These are phyloP conservation scores for Prosapia bicincta DNA, from an alignment of 2,888 invertebrate genomes.

Conservation along the genomic window DNA sequence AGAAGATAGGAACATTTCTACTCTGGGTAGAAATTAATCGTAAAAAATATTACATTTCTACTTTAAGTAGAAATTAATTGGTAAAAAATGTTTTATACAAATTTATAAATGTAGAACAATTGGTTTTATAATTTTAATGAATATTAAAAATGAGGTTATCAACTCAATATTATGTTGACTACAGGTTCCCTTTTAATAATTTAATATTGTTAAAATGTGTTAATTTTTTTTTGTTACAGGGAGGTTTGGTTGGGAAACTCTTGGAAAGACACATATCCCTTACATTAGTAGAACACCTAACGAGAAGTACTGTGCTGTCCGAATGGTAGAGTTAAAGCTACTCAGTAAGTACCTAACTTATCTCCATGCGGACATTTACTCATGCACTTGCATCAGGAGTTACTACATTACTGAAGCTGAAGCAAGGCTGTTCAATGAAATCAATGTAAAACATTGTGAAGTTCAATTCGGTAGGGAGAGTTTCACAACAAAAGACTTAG, in stretches of 20 bases:
- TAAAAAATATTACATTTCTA: no score
- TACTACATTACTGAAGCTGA: slow-evolving; percentile 91
- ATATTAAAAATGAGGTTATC: no score
- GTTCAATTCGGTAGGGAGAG: slow-evolving; percentile 83
- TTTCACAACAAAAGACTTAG: slow-evolving; percentile 84
- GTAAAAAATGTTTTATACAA: no score
- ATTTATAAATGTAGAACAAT: no score
- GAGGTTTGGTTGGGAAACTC: slow-evolving; percentile 85
- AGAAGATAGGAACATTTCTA: no score
- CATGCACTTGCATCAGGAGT: slow-evolving; percentile 87
- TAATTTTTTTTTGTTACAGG: slow-evolving; percentile 40
- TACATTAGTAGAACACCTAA: slow-evolving; percentile 70
- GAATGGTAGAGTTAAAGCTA: slow-evolving; percentile 89
- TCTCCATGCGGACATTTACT: slow-evolving; percentile 85
- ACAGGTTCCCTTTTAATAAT: no score
- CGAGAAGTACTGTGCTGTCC: slow-evolving; percentile 88
- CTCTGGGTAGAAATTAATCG: no score
- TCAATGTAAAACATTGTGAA: slow-evolving; percentile 90
- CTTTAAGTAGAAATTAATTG: no score
- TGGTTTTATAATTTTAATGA: no score
- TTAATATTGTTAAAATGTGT: no score
- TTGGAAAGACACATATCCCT: slow-evolving; percentile 83
- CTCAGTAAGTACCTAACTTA: slow-evolving; percentile 85
- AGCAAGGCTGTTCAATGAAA: slow-evolving; percentile 85
- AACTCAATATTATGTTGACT: no score